phyloP scores from a whole-genome alignment of 2,113 vertebrate genomes.

The Gnathonemus echidnorhynchus region DNA sequence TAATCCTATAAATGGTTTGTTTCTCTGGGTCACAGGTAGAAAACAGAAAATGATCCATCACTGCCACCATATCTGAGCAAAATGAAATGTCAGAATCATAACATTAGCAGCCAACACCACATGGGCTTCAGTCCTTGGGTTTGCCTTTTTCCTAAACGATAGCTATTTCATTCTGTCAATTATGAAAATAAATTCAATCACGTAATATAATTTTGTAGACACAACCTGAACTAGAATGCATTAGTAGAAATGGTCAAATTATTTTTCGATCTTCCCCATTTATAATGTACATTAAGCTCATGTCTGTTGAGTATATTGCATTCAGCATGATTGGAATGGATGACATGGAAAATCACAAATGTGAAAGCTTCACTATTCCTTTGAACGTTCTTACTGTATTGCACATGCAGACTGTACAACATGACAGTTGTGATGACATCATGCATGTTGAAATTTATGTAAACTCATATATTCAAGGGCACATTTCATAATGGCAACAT shows the following conservation, averaged over 20 bases:
- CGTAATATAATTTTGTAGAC: neutral
- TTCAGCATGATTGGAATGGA: neutral
- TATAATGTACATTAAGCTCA: neutral
- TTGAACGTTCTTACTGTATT: neutral
- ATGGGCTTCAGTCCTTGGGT: neutral
- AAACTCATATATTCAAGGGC: neutral
- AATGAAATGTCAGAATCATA: neutral
- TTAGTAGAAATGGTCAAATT: neutral
- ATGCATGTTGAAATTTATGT: neutral
- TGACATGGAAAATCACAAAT: neutral
- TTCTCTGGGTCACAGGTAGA: too few species aligned
- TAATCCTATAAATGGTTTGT: neutral
- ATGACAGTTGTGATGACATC: neutral
- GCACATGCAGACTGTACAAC: neutral
- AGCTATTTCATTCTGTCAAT: neutral
- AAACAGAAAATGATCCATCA: neutral
- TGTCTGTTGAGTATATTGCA: neutral
- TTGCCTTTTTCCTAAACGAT: neutral
- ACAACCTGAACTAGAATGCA: neutral
- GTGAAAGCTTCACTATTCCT: neutral
- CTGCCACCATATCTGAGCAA: neutral
- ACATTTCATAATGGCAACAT: neutral
- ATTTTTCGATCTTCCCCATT: neutral
- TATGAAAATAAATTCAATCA: neutral
- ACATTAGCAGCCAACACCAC: neutral